Conservation (phyloP, 2,113 vertebrate genomes). For the Benitochromis conjunctus region DNA sequence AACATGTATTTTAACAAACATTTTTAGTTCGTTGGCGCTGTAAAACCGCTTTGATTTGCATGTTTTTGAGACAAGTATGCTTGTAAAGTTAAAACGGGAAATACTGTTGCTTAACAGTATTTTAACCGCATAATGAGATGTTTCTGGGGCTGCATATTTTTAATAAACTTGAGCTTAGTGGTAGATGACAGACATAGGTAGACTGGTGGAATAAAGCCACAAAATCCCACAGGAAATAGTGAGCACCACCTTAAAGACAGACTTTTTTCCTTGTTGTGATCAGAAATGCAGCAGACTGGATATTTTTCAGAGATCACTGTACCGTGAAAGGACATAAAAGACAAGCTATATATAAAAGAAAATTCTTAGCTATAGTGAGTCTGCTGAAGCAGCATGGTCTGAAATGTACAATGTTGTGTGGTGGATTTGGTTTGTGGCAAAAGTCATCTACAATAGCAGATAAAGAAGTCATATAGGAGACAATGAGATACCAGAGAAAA, state of each 20-base stretch:
- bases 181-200: background rate
- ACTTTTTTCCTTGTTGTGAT: conserved; percentile 7
- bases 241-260: background rate
- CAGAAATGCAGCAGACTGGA: conserved; percentile 1
- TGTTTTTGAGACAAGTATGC: background rate
- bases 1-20: background rate
- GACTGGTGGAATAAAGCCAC: background rate
- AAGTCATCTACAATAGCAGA: background rate
- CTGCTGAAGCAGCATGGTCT: conserved; percentile 2
- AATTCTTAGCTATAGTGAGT: background rate
- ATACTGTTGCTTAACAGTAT: background rate
- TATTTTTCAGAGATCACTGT: conserved; percentile 9
- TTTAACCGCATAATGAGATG: background rate
- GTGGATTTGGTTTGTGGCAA: background rate
- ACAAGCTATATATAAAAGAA: background rate
- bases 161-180: background rate
- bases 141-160: background rate
- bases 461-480: background rate
- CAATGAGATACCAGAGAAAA: background rate
- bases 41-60: background rate
- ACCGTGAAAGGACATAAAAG: conserved; percentile 11
- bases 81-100: background rate
- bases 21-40: background rate
- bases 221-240: background rate
- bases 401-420: background rate